Conservation (phyloP, 2,797 vertebrate species). For the Microctenopoma stevenorrisi region DNA sequence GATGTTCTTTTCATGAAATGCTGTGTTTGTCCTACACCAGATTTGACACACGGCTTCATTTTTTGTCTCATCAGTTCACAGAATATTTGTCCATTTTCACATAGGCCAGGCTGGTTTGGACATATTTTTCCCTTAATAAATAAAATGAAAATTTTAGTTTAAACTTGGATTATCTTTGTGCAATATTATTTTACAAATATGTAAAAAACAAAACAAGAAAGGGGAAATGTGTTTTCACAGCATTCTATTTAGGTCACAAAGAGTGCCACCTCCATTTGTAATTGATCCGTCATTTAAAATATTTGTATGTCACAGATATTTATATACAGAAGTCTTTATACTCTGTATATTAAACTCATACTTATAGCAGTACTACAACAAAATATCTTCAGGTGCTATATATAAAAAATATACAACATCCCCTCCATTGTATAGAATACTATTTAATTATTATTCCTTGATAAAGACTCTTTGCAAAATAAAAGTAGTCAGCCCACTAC, state of each 20-base stretch:
- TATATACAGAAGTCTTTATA: constrained; percentile 55
- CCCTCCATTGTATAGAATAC: constrained; percentile 81
- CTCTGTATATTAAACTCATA: constrained; percentile 76
- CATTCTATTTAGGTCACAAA: constrained; percentile 40
- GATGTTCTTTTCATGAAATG: too few relatives aligned
- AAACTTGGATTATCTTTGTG: too few relatives aligned
- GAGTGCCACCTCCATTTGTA: constrained; percentile 58
- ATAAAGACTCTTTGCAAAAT: constrained; percentile 82
- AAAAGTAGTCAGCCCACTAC: constrained; percentile 62
- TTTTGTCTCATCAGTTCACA: too few relatives aligned
- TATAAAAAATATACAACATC: constrained; percentile 84
- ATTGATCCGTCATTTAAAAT: constrained; percentile 65
- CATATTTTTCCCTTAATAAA: too few relatives aligned
- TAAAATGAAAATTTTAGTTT: too few relatives aligned
- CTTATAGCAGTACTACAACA: constrained; percentile 80
- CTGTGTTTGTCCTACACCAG: too few relatives aligned
- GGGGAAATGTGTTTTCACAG: too few relatives aligned
- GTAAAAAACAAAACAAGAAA: too few relatives aligned
- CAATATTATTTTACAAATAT: too few relatives aligned
- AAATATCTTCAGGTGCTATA: constrained; percentile 82
- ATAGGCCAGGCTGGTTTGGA: too few relatives aligned
- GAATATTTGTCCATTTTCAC: too few relatives aligned
- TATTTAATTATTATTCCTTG: constrained; percentile 69
- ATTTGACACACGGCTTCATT: too few relatives aligned
- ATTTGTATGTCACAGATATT: constrained; percentile 58